A percentile compares a stretch with the other conserved stretches of the same genome.
Conservation (phyloP, 2,113 vertebrate genomes). For the Blennius ocellaris region DNA sequence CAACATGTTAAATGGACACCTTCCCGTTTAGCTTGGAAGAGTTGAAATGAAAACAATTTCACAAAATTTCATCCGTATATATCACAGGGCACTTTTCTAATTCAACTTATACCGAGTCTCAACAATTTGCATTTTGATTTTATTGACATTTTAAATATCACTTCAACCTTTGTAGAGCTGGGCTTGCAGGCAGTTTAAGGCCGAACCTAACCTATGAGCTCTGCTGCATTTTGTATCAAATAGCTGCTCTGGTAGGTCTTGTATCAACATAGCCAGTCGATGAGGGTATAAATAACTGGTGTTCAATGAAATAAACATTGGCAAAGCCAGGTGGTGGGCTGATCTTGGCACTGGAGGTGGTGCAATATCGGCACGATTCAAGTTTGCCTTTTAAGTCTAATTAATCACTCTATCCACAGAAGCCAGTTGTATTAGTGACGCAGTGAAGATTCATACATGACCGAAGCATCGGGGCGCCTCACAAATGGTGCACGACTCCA, state of each 20-base stretch:
- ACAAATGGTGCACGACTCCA: slow-evolving; percentile 19
- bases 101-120: no score
- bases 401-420: slow-evolving; percentile 13
- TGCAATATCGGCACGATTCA: slow-evolving; percentile 20
- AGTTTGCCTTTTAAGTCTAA: slow-evolving; percentile 19
- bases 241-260: slow-evolving; percentile 9
- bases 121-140: no score
- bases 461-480: background rate
- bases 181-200: background rate
- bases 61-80: no score
- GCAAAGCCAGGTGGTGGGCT: slow-evolving; percentile 25
- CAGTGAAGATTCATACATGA: slow-evolving; percentile 1
- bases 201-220: background rate
- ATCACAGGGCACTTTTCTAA: no score
- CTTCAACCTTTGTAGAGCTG: no score
- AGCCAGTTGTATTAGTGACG: background rate
- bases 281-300: slow-evolving; percentile 44
- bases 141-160: no score
- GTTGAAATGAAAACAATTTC: no score
- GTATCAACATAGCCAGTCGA: slow-evolving; percentile 29
- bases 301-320: slow-evolving; percentile 46
- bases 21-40: no score
- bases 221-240: slow-evolving; percentile 17
- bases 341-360: slow-evolving; percentile 23
- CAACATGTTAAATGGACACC: no score